These are phyloP conservation scores for Octomys mimax DNA, from an alignment of 2,797 vertebrate species.

Conservation along the genomic window DNA sequence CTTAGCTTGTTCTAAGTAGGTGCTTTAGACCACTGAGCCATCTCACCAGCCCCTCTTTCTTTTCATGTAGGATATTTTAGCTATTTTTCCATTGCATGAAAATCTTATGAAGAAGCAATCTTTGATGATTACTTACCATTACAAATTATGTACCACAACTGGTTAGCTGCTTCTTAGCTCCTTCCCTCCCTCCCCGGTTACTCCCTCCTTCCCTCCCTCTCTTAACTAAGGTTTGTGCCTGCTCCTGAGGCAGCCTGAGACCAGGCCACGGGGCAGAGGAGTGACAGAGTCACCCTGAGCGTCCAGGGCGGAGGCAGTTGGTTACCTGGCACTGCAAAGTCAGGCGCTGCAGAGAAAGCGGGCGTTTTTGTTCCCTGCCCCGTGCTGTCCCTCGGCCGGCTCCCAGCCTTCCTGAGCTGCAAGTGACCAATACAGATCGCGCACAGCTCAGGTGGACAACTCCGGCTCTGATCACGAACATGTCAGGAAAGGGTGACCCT, in stretches of 20 bases:
- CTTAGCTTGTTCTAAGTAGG: too few relatives aligned
- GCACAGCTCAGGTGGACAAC: not conserved
- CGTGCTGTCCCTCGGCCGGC: not conserved
- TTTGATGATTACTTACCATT: not conserved
- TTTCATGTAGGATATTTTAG: not conserved
- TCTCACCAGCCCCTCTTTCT: not conserved
- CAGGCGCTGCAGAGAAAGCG: not conserved
- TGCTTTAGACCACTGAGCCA: too few relatives aligned
- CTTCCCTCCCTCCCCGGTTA: too few relatives aligned
- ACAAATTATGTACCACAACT: not conserved
- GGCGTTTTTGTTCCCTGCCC: not conserved
- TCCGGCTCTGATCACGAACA: not conserved
- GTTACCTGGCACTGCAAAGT: not conserved
- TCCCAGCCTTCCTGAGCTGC: not conserved
- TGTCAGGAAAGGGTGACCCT: not conserved
- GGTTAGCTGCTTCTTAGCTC: not conserved
- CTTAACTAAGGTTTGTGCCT: not conserved
- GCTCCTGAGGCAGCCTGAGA: not conserved
- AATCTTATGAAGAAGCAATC: constrained; percentile 7
- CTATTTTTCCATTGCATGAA: constrained; percentile 3
- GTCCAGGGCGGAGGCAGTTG: not conserved
- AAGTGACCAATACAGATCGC: not conserved
- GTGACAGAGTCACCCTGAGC: not conserved
- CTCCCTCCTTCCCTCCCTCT: not conserved
- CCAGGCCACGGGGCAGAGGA: not conserved